These are phyloP conservation scores for Passer domesticus DNA, from an alignment of 2,113 vertebrate genomes.

Conservation along the genomic window DNA sequence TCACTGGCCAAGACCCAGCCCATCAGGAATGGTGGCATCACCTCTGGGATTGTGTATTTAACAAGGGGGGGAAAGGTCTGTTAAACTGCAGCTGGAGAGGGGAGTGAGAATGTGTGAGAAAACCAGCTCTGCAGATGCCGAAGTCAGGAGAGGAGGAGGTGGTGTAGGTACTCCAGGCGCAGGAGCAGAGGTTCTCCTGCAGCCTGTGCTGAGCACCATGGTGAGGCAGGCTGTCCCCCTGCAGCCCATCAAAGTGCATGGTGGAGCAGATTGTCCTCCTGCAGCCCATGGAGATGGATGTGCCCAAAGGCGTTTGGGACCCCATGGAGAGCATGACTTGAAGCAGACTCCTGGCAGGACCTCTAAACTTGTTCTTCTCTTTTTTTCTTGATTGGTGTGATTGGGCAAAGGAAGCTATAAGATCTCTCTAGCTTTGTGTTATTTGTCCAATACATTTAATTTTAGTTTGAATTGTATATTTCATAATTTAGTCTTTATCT, in stretches of 20 bases:
- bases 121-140: neutral
- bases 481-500: neutral
- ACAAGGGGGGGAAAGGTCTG: neutral
- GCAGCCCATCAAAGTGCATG: neutral
- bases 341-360: neutral
- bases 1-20: neutral
- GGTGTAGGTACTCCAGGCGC: neutral
- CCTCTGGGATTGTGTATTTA: neutral
- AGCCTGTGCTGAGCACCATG: neutral
- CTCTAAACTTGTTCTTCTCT: neutral
- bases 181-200: neutral
- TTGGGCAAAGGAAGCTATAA: neutral
- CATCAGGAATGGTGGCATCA: neutral
- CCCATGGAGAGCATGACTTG: too few relatives aligned
- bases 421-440: neutral
- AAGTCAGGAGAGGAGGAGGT: neutral
- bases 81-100: neutral
- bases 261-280: neutral
- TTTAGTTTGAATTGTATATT: neutral
- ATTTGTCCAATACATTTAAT: neutral
- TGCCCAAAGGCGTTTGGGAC: neutral
- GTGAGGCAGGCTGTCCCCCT: neutral
- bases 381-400: neutral
- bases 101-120: neutral
- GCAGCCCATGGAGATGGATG: neutral